A percentile compares a stretch with the other conserved stretches of the same genome.
Evolutionary conservation across 2,888 invertebrate species (phyloP).

Genomic region (Corbicula japonica): DNA sequence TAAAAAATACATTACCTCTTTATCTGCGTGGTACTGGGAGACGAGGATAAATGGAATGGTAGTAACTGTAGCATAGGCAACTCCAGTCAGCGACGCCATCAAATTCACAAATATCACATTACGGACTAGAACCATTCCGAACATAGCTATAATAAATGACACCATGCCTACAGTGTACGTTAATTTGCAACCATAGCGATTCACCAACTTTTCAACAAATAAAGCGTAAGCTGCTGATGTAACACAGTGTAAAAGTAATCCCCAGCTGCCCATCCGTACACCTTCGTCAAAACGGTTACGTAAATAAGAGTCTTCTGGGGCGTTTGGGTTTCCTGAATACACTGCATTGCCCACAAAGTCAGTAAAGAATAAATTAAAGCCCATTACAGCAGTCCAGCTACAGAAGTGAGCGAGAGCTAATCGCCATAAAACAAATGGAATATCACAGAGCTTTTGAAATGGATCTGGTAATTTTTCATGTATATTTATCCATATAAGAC

Average conservation of each 20-base stretch:
- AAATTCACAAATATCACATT: slow-evolving; percentile 94
- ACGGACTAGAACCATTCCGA: slow-evolving; percentile 93
- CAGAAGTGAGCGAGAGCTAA: slow-evolving; percentile 97
- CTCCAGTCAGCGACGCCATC: slow-evolving; percentile 94
- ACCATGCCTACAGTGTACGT: slow-evolving; percentile 84
- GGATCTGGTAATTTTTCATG: slow-evolving; percentile 75
- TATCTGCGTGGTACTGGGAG: slow-evolving; percentile 97
- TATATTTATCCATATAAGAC: slow-evolving; percentile 63
- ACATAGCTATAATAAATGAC: slow-evolving; percentile 91
- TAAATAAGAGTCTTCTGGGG: slow-evolving; percentile 81
- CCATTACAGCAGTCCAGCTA: slow-evolving; percentile 99
- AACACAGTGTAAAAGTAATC: slow-evolving; percentile 97
- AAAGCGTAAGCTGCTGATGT: slow-evolving; percentile 90
- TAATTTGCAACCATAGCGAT: slow-evolving; percentile 87
- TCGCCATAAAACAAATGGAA: slow-evolving; percentile 94
- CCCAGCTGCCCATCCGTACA: slow-evolving; percentile 98
- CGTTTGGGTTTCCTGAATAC: slow-evolving; percentile 93
- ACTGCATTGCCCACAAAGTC: slow-evolving; percentile 98
- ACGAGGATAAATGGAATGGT: slow-evolving; percentile 98
- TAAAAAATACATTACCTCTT: slow-evolving; percentile 92
- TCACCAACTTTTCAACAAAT: slow-evolving; percentile 94
- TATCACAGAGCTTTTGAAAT: slow-evolving; percentile 87
- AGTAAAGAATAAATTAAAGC: slow-evolving; percentile 98
- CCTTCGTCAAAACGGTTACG: slow-evolving; percentile 93
- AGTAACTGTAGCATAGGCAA: slow-evolving; percentile 98